Conservation (phyloP, 2,113 vertebrate species). For the Phalacrocorax brasilianus region DNA sequence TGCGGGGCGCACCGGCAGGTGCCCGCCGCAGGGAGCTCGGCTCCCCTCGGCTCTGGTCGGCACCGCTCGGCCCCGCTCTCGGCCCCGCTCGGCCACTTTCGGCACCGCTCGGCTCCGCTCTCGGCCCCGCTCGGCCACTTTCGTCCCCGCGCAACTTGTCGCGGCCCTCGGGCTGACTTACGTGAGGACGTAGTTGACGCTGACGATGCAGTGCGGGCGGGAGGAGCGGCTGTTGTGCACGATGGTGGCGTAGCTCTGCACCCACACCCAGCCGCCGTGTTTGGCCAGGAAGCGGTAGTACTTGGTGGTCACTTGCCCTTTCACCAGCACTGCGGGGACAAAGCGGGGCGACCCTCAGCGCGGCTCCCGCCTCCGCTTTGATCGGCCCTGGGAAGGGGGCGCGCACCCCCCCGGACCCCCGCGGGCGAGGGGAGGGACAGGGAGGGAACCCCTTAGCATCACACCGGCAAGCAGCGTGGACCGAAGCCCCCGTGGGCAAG, state of each 20-base stretch:
- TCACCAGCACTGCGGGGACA: constrained; percentile 86
- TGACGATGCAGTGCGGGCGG: constrained; percentile 97
- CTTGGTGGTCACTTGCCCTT: constrained; percentile 97
- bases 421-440: neutral
- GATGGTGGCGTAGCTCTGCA: constrained; percentile 97
- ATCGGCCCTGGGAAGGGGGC: neutral
- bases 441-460: neutral
- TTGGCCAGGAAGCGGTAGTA: constrained; percentile 97
- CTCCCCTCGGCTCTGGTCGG: too few species aligned
- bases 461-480: neutral
- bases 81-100: neutral
- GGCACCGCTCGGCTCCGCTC: neutral
- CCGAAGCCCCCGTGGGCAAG: neutral
- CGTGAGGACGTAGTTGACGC: constrained; percentile 99
- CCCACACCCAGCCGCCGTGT: constrained; percentile 97
- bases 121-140: neutral
- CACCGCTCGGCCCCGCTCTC: neutral
- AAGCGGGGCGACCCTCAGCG: neutral
- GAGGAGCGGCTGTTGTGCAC: constrained; percentile 98
- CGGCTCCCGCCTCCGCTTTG: neutral
- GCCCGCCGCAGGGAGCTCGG: neutral
- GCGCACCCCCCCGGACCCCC: neutral
- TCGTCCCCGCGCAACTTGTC: neutral
- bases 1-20: too few species aligned
- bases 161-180: constrained; percentile 73